Percentiles rank a stretch among this genome's conserved stretches.
These are phyloP conservation scores for Chelon labrosus DNA, from an alignment of 2,797 vertebrate species.

Conservation along the genomic window DNA sequence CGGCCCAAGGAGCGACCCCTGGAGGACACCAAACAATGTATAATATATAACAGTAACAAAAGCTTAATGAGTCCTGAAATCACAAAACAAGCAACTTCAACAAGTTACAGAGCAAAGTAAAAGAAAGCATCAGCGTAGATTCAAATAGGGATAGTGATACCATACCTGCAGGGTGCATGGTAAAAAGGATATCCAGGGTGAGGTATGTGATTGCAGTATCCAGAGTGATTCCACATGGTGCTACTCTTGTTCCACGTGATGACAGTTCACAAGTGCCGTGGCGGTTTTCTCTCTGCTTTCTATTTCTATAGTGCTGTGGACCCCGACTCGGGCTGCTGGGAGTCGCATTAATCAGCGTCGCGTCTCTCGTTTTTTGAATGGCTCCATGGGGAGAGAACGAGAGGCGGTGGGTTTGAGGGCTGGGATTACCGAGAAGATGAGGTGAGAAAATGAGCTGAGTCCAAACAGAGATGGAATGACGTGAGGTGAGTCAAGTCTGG, in stretches of 20 bases:
- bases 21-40: background rate
- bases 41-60: background rate
- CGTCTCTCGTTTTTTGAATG: constrained; percentile 50
- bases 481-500: constrained; percentile 66
- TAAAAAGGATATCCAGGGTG: constrained; percentile 84
- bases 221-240: constrained; percentile 87
- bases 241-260: constrained; percentile 61
- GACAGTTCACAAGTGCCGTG: constrained; percentile 39
- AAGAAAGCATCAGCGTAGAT: background rate
- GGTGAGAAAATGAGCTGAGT: constrained; percentile 28
- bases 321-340: constrained; percentile 43
- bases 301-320: constrained; percentile 54
- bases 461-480: constrained; percentile 27
- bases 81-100: background rate
- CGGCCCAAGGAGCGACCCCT: background rate
- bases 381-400: constrained; percentile 53
- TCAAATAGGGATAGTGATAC: background rate
- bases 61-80: background rate
- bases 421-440: constrained; percentile 26
- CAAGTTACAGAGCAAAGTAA: background rate
- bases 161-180: constrained; percentile 82
- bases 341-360: constrained; percentile 62
- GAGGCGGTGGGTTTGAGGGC: constrained; percentile 11
- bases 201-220: constrained; percentile 85
- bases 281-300: constrained; percentile 20